phyloP scores from a whole-genome alignment of 2,113 vertebrate genomes.

The Formicarius rufipectus region DNA sequence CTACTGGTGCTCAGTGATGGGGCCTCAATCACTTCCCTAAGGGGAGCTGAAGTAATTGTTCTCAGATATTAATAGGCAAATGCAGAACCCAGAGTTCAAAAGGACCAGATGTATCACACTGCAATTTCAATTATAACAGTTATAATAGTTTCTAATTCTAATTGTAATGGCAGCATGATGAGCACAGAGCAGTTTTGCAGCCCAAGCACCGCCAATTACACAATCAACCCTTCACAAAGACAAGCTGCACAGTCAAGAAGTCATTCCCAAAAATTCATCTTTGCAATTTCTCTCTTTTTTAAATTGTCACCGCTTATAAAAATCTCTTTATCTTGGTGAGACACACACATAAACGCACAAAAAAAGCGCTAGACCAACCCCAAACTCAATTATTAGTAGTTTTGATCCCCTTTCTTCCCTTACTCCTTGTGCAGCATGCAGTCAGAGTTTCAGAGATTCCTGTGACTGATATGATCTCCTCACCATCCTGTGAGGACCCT shows the following conservation, averaged over 20 bases:
- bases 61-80: conserved; percentile 1
- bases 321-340: background rate
- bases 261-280: background rate
- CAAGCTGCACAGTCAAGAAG: background rate
- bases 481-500: background rate
- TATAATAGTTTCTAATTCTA: background rate
- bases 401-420: background rate
- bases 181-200: background rate
- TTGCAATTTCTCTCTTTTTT: background rate
- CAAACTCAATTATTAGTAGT: background rate
- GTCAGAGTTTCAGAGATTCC: background rate
- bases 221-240: background rate
- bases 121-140: background rate
- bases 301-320: background rate
- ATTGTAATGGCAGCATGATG: rapidly evolving
- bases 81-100: conserved; percentile 19
- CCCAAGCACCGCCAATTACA: background rate
- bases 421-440: background rate
- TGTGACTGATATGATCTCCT: background rate
- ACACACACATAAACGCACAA: background rate
- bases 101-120: background rate
- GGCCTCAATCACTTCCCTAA: background rate
- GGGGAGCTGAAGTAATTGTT: background rate
- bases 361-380: background rate
- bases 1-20: background rate